Base-by-base conservation (phyloP, 2,113 vertebrate species). In the Oncorhynchus nerka region DNA sequence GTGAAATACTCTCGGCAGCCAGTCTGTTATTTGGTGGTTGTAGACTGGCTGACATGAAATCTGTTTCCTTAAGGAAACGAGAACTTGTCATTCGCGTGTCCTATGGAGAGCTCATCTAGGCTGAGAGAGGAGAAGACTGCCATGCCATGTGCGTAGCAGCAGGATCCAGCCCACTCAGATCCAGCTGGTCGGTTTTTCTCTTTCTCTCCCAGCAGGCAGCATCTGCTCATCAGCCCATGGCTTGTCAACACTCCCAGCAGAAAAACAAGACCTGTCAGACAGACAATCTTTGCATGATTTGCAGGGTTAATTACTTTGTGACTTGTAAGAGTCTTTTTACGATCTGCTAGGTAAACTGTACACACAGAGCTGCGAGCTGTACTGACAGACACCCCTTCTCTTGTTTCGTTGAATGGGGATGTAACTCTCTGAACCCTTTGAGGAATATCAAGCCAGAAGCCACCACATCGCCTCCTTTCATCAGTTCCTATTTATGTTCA, bases 21-120 rank as follows among this genome's bases (percentile, higher is more conserved):
- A 22, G 70, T 80, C 79, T 87, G 12, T 89, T 87, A 93, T 90
- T 88, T 89, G 64, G 65, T 67, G 64, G 77, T 77, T 76, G 67
- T 61, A 73, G 71, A 59, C 28, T 73, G 78, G 82, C 65, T 80
- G 81, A 78, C 77, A 68, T 86, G 70, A 80, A 89, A 86, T 82
- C 75, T 66, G 70, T 89, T 91, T 91, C 87, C 84, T 86, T 26
- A 67, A 85, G 85, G 77, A 88, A 86, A 85, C 73, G 65, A 81
- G 74, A 90, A 81, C 85, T 85, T 92, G 89, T 92, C 83, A 90
- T 92, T 91, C 90, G 75, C 75, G 78, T 74, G 78, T 55, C 12
- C 51, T 87, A 82, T 69, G 73, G 82, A 89, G 85, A 86, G 77
- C 83, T 88, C 70, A 81, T 81, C 83, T 84, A 77, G 26, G 79